Evolutionary conservation across 1,140 invertebrate species (phyloP).

Genomic region (Samia ricini): DNA sequence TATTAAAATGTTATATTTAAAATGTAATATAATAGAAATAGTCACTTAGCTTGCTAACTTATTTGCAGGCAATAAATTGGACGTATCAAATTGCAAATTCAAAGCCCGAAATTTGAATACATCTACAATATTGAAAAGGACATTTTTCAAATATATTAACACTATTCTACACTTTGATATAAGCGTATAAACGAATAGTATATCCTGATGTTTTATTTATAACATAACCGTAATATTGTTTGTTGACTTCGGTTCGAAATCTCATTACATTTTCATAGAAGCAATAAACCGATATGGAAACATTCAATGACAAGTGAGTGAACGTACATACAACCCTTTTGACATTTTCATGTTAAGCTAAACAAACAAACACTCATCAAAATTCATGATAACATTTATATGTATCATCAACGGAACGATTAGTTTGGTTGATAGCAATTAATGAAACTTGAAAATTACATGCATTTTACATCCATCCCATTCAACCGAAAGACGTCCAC

Average conservation of each 20-base stretch:
- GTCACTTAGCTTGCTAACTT: no score
- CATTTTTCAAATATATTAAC: no score
- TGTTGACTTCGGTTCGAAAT: background rate
- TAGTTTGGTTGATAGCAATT: background rate
- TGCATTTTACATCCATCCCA: no score
- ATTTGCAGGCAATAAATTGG: no score
- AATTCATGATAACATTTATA: conserved; percentile 37
- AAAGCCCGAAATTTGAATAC: no score
- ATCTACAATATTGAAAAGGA: no score
- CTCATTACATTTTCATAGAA: conserved; percentile 17
- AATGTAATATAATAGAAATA: no score
- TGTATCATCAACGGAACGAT: background rate
- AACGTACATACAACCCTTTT: conserved; percentile 11
- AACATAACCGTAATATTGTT: background rate
- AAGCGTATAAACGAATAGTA: background rate
- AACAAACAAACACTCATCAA: conserved; percentile 33
- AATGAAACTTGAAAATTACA: background rate
- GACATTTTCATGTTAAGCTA: conserved; percentile 23
- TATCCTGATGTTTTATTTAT: background rate
- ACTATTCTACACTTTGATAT: background rate
- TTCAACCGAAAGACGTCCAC: no score
- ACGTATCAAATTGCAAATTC: no score
- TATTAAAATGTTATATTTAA: no score
- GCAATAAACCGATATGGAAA: conserved; percentile 11
- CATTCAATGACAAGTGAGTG: conserved; percentile 16